Base-by-base conservation (phyloP, 2,888 invertebrate species). In the Brachylomia viminalis region DNA sequence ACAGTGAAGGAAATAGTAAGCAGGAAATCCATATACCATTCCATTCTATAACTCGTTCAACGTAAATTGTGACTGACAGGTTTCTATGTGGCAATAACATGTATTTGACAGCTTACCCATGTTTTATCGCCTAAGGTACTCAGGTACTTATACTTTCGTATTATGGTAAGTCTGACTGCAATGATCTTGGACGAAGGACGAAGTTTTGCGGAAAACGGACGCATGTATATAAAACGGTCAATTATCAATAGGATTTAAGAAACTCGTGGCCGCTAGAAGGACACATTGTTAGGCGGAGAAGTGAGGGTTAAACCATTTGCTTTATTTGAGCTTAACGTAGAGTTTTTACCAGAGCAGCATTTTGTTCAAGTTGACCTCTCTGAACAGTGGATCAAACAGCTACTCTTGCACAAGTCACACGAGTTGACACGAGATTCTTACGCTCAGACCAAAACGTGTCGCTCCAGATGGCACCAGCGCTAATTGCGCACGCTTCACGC, bases 401-500 rank as follows among this genome's bases (percentile, higher is more conserved):
- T 47, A 27, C 1, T 56, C 30, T 54, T 45, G 15, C 54, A 11
- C 30, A 33, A 47, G 15, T 59, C 20, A 45, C 62, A 49, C 77
- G 6, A 64, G 45, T 67, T 56, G 20, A 38, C 61, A 52, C 17
- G 1, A 52, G 6, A 56, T 33, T 52, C 27, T 77, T 64, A 54
- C 56, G 58, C 67, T 78, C 47, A 67, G 13, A 71, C 62, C 62
- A 75, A 79, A 85, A 77, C 42, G 56, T 81, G 65, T 77, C 77
- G 79, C 75, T 84, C 67, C 67, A 78, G 80, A 82, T 79, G 75
- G 61, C 85, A 82, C 86, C 86, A 83, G 77, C 77, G 82, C 86
- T 91, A 90, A 91, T 88, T 83, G 85, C 62, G 23, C 80, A 80
- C 83, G 83, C 77, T 75, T 52, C 61, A 78, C 80, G 72, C 75